Conservation (phyloP, 2,797 vertebrate genomes). For the Poecilia wingei region DNA sequence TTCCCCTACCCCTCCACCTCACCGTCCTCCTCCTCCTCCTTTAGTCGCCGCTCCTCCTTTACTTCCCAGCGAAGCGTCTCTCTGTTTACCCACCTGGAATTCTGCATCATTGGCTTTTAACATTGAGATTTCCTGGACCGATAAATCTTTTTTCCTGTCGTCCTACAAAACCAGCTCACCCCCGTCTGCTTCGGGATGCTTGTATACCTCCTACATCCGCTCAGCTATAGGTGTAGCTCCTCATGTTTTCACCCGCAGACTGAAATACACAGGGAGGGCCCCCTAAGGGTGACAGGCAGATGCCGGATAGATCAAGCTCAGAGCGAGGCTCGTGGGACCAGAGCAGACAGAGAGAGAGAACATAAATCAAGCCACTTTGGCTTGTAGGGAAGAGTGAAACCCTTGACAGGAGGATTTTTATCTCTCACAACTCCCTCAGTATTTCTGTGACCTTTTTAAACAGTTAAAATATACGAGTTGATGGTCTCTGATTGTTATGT, state of each 20-base stretch:
- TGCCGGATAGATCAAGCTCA: constrained; percentile 49
- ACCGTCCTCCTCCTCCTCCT: background rate
- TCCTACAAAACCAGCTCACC: constrained; percentile 11
- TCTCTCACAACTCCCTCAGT: constrained; percentile 12
- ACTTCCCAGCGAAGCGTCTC: constrained; percentile 2
- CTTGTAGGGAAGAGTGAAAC: constrained; percentile 8
- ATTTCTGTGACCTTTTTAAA: constrained; percentile 8
- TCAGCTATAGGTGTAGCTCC: constrained; percentile 60
- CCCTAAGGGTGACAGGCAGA: constrained; percentile 41
- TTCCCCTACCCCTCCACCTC: background rate
- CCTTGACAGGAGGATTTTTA: constrained; percentile 20
- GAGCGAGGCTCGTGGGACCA: constrained; percentile 17
- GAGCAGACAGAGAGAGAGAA: background rate
- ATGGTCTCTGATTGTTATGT: constrained; percentile 17
- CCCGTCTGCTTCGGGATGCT: constrained; percentile 15
- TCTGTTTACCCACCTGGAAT: constrained; percentile 32
- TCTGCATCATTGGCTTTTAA: constrained; percentile 31
- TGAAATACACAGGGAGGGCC: constrained; percentile 37
- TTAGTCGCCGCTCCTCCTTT: background rate
- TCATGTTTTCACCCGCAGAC: constrained; percentile 64
- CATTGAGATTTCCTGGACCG: constrained; percentile 20
- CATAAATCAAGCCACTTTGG: constrained; percentile 23
- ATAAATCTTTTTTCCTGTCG: constrained; percentile 46
- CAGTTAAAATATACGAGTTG: constrained; percentile 34
- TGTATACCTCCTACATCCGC: constrained; percentile 21